phyloP scores from a whole-genome alignment of 37 sponge, comb jelly and placozoan genomes.

The Oscarella lobularis region DNA sequence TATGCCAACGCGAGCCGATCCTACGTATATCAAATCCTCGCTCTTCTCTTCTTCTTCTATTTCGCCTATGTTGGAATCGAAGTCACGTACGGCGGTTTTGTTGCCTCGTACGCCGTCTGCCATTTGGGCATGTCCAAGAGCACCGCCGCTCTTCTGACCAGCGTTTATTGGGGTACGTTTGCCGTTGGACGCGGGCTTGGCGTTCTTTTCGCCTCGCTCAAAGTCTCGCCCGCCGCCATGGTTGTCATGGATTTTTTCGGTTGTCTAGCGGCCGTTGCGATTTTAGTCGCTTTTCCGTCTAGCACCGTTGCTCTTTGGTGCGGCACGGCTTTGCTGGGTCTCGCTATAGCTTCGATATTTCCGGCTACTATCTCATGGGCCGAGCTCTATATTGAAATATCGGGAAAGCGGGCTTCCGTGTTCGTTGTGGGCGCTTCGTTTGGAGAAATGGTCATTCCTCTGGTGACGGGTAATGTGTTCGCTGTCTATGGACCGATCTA shows the following conservation, averaged over 20 bases:
- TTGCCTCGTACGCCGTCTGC: conserved; percentile 37
- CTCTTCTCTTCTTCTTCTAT: conserved; percentile 14
- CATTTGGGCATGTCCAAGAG: conserved; percentile 21
- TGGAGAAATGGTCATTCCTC: neutral
- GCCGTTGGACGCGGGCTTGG: conserved; percentile 21
- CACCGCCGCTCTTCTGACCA: conserved; percentile 20
- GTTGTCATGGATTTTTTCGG: neutral
- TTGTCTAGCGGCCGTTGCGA: neutral
- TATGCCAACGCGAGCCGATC: neutral
- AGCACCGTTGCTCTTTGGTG: neutral
- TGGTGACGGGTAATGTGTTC: neutral
- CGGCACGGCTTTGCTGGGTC: neutral
- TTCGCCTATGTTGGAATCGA: conserved; percentile 38
- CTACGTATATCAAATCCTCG: neutral
- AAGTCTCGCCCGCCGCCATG: neutral
- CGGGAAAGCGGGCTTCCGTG: neutral
- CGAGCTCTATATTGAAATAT: neutral
- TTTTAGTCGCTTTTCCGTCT: neutral
- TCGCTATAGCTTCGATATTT: neutral
- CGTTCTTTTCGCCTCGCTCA: neutral
- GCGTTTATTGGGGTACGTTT: conserved; percentile 52
- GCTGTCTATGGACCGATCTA: too few relatives aligned
- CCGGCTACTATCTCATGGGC: neutral
- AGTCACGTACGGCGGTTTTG: conserved; percentile 27
- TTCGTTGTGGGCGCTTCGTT: neutral